These are phyloP conservation scores for Meandrusa payeni DNA, from an alignment of 2,888 invertebrate species.

Conservation along the genomic window DNA sequence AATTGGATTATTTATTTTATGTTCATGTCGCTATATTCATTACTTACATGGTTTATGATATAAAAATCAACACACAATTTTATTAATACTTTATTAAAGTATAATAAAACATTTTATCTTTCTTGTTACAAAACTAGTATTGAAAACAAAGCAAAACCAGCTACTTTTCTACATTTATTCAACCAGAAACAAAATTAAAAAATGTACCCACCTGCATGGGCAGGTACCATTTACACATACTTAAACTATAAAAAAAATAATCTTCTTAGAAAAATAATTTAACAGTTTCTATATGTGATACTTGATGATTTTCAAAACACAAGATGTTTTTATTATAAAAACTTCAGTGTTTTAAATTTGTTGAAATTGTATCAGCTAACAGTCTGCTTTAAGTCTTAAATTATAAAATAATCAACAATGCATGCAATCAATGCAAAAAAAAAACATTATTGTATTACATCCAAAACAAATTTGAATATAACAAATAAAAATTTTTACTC, in stretches of 20 bases:
- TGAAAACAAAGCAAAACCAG: no score
- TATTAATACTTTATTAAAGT: no score
- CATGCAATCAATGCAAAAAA: constrained; percentile 27
- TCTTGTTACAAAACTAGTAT: no score
- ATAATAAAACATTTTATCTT: no score
- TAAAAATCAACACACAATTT: no score
- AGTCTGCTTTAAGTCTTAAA: constrained; percentile 2
- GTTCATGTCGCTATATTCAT: no score
- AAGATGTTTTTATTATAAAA: constrained; percentile 25
- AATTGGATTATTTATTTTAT: no score
- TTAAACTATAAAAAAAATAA: constrained; percentile 6
- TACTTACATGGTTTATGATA: no score
- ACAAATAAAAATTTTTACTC: not conserved
- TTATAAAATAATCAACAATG: constrained; percentile 3
- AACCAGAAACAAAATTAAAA: constrained; percentile 16
- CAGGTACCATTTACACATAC: no score
- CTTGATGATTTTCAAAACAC: constrained; percentile 19
- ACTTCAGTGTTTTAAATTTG: constrained; percentile 12
- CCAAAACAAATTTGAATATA: not conserved
- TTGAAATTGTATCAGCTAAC: not conserved
- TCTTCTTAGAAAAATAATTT: not conserved
- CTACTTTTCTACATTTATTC: not conserved
- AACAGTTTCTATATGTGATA: constrained; percentile 4
- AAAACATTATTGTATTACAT: no score
- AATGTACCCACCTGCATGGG: no score